Evolutionary conservation across 2,797 vertebrate species (phyloP).

Genomic region (Crax fasciolata): DNA sequence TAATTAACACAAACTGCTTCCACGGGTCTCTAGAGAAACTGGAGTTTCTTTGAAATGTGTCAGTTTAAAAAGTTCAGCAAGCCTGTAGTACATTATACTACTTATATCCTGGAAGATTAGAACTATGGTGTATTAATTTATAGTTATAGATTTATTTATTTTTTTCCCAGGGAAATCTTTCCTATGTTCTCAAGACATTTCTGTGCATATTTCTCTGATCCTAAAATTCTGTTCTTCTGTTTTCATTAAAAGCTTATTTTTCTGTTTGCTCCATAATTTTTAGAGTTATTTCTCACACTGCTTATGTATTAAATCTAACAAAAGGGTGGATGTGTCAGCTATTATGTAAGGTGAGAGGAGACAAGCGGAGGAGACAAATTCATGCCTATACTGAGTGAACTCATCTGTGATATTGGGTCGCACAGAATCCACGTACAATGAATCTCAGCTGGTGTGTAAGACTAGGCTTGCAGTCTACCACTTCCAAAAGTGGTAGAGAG

Average conservation of each 20-base stretch:
- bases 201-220: not conserved
- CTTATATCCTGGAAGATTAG: not conserved
- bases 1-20: conserved; percentile 44
- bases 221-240: not conserved
- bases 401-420: not conserved
- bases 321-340: not conserved
- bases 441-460: not conserved
- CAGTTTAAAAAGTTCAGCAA: conserved; percentile 25
- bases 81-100: not conserved
- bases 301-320: not conserved
- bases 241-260: not conserved
- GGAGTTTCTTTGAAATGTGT: conserved; percentile 25
- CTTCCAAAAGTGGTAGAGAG: not conserved
- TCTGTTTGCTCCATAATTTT: not conserved
- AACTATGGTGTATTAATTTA: not conserved
- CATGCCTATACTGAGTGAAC: not conserved
- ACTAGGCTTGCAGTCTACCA: not conserved
- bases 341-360: not conserved
- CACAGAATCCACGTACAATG: not conserved
- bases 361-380: not conserved
- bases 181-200: not conserved
- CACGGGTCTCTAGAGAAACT: conserved; percentile 28
- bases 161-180: not conserved
- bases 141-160: not conserved
- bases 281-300: not conserved